Percentiles rank a stretch among this genome's conserved stretches.
These are phyloP conservation scores for Anastatus disparis DNA, from an alignment of 1,140 invertebrate genomes.

Conservation along the genomic window DNA sequence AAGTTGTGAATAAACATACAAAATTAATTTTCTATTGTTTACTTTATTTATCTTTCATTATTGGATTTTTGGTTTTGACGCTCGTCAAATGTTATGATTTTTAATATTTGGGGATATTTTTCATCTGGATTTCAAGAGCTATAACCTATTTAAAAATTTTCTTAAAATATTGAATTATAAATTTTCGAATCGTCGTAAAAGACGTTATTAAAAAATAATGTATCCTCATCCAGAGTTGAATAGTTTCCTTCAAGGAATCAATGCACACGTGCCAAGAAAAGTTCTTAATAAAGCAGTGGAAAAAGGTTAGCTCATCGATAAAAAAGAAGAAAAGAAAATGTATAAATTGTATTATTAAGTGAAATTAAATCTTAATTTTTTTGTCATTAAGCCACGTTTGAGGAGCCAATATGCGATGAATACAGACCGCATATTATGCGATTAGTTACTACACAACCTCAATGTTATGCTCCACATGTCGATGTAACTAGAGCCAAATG, in stretches of 20 bases:
- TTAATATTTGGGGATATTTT: too few relatives aligned
- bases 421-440: constrained; percentile 4
- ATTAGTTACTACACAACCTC: constrained; percentile 41
- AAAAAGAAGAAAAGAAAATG: too few relatives aligned
- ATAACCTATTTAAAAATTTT: too few relatives aligned
- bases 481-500: constrained; percentile 43
- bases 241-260: constrained; percentile 20
- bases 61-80: too few relatives aligned
- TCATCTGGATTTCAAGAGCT: too few relatives aligned
- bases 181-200: too few relatives aligned
- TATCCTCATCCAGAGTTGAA: constrained; percentile 32
- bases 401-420: background rate
- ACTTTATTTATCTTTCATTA: too few relatives aligned
- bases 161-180: too few relatives aligned
- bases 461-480: constrained; percentile 44
- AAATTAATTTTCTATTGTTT: constrained; percentile 9
- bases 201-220: too few relatives aligned
- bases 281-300: constrained; percentile 29
- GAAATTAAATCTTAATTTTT: background rate
- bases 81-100: too few relatives aligned
- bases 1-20: constrained; percentile 47
- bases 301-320: constrained; percentile 38
- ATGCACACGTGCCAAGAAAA: constrained; percentile 9
- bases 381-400: background rate
- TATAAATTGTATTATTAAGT: too few relatives aligned